These are phyloP conservation scores for Parnassius glacialis DNA, from an alignment of 2,888 invertebrate species.

Conservation along the genomic window DNA sequence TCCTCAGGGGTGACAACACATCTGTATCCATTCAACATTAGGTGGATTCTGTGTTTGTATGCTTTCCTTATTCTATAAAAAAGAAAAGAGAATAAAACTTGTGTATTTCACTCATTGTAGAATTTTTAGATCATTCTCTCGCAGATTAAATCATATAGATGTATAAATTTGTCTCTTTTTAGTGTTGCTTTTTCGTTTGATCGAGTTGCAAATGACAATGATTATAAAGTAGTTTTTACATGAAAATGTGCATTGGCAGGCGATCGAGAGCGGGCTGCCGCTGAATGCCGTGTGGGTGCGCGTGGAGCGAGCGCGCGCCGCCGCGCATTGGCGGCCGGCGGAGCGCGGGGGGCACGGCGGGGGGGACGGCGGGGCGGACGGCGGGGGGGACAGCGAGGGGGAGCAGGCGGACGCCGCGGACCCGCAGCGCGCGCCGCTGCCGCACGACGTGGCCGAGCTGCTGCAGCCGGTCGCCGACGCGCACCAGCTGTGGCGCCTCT, in stretches of 20 bases:
- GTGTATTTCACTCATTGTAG: too few relatives aligned
- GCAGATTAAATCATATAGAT: too few relatives aligned
- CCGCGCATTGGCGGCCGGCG: conserved; percentile 84
- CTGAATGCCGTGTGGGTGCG: conserved; percentile 87
- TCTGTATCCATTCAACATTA: too few relatives aligned
- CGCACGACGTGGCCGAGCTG: conserved; percentile 85
- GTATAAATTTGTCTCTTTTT: too few relatives aligned
- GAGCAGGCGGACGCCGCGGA: conserved; percentile 81
- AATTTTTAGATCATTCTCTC: too few relatives aligned
- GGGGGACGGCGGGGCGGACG: conserved; percentile 79
- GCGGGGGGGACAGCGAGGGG: conserved; percentile 48
- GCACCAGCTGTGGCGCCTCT: conserved; percentile 81
- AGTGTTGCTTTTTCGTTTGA: too few relatives aligned
- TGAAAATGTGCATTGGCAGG: conserved; percentile 35
- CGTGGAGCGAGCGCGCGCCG: conserved; percentile 86
- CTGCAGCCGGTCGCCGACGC: conserved; percentile 84
- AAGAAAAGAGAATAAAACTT: too few relatives aligned
- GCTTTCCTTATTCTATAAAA: too few relatives aligned
- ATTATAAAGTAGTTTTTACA: not conserved
- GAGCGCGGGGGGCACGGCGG: conserved; percentile 60
- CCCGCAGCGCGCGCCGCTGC: conserved; percentile 84
- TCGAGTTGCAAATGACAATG: too few relatives aligned
- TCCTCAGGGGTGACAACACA: too few relatives aligned
- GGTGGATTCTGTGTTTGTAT: too few relatives aligned
- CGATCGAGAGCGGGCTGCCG: conserved; percentile 82